A percentile compares a stretch with the other conserved stretches of the same genome.
These are phyloP conservation scores for Drosophila anomelani DNA, from an alignment of 2,888 invertebrate genomes.

Conservation along the genomic window DNA sequence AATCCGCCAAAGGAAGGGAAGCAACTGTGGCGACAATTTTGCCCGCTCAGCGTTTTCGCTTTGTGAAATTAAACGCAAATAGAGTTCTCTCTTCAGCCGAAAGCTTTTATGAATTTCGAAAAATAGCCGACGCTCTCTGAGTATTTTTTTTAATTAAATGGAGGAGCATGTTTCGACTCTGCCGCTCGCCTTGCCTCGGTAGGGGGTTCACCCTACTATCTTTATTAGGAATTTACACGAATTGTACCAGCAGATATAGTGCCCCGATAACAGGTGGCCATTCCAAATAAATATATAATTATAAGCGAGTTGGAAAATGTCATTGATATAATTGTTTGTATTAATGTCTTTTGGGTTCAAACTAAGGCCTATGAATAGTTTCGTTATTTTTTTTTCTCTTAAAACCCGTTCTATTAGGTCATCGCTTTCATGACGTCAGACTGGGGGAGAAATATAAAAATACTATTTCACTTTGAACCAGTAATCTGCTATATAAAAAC, in stretches of 20 bases:
- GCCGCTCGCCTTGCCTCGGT: neutral
- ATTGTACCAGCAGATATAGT: slow-evolving; percentile 1
- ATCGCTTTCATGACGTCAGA: slow-evolving; percentile 4
- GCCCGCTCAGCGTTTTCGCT: slow-evolving; percentile 15
- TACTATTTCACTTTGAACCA: neutral
- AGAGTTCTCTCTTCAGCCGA: neutral
- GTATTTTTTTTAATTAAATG: neutral
- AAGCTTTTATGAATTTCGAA: slow-evolving; percentile 29
- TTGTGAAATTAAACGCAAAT: slow-evolving; percentile 22
- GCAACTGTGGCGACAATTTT: slow-evolving; percentile 9
- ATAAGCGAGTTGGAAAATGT: neutral
- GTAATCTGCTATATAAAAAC: neutral
- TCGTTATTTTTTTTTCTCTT: neutral
- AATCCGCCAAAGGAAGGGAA: neutral
- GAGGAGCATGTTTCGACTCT: neutral
- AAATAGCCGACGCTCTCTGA: slow-evolving; percentile 3
- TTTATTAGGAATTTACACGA: neutral
- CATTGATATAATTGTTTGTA: neutral
- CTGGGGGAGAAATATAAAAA: neutral
- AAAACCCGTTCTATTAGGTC: neutral
- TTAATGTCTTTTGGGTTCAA: neutral
- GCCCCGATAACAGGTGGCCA: slow-evolving; percentile 13
- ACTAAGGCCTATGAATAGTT: too few relatives aligned
- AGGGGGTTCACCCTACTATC: slow-evolving; percentile 22
- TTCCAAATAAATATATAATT: neutral